Percentiles rank a stretch among this genome's conserved stretches.
Conservation (phyloP, 64 coral and sea anemone species). For the Acropora yongei region DNA sequence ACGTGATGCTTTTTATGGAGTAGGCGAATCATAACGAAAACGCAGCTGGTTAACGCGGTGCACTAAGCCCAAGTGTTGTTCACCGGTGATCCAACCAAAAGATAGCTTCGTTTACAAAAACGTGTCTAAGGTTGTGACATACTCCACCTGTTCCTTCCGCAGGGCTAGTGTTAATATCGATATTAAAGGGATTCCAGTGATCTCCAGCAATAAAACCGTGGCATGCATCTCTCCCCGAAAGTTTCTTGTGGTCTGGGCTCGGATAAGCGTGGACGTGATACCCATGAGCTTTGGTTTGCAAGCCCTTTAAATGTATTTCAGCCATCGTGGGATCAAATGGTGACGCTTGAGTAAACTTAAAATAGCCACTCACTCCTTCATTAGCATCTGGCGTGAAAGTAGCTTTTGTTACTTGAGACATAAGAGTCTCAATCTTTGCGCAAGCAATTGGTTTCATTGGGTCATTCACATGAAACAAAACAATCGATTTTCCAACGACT, state of each 20-base stretch:
- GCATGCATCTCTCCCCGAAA: conserved; percentile 30
- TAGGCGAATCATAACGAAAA: no score
- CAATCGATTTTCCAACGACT: conserved; percentile 59
- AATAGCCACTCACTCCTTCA: conserved; percentile 69
- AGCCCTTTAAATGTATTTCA: conserved; percentile 50
- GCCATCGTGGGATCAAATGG: conserved; percentile 74
- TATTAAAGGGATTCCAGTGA: conserved; percentile 84
- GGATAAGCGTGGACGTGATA: conserved; percentile 82
- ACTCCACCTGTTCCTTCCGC: conserved; percentile 66
- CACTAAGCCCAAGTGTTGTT: no score
- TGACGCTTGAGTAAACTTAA: conserved; percentile 76
- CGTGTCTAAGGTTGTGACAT: not conserved
- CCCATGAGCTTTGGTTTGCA: conserved; percentile 56
- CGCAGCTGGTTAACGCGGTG: no score
- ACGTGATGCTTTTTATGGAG: no score
- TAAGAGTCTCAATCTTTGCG: conserved; percentile 65
- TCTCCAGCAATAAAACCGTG: conserved; percentile 41
- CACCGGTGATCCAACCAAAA: no score
- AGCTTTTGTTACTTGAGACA: conserved; percentile 45
- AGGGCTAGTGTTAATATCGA: conserved; percentile 69
- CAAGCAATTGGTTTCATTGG: conserved; percentile 60
- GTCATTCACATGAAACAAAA: conserved; percentile 40
- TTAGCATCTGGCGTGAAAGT: conserved; percentile 49
- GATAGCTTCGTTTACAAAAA: no score
- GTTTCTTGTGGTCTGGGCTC: conserved; percentile 67